These are phyloP conservation scores for Virgularia gustaviana DNA, from an alignment of 92 coral and sea anemone species.

Conservation along the genomic window DNA sequence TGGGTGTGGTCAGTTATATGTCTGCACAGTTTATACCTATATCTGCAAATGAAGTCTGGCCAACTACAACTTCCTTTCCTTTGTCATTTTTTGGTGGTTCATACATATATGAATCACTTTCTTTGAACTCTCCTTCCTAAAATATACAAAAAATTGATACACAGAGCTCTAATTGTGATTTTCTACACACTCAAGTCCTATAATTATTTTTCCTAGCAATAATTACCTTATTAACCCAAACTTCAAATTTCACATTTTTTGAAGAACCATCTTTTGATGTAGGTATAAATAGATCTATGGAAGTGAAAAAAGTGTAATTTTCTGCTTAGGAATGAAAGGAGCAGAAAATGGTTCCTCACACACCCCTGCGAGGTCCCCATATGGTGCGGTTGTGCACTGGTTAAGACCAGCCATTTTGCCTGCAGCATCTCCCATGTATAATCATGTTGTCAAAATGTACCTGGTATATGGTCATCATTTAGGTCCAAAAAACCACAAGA, in stretches of 20 bases:
- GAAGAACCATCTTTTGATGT: slow-evolving; percentile 17
- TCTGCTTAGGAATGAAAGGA: neutral
- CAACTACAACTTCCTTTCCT: slow-evolving; percentile 35
- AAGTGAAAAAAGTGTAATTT: neutral
- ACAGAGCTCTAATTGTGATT: neutral
- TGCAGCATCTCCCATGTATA: neutral
- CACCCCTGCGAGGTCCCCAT: too few species aligned
- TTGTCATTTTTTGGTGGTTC: neutral
- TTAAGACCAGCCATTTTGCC: neutral
- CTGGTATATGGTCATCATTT: slow-evolving; percentile 82
- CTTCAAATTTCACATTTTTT: slow-evolving; percentile 51
- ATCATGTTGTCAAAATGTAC: slow-evolving; percentile 45
- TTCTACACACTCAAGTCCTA: too few species aligned
- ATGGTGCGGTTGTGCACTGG: neutral
- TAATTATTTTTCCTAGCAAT: too few species aligned
- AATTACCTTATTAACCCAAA: slow-evolving; percentile 80
- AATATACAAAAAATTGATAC: neutral
- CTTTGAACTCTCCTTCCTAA: slow-evolving; percentile 38
- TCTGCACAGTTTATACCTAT: slow-evolving; percentile 45
- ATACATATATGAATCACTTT: slow-evolving; percentile 2
- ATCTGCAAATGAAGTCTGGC: slow-evolving; percentile 93
- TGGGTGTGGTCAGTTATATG: too few species aligned
- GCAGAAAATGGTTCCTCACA: too few species aligned
- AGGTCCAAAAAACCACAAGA: slow-evolving; percentile 86
- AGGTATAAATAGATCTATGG: slow-evolving; percentile 67